phyloP scores from a whole-genome alignment of 1,140 invertebrate genomes.

The Uloborus diversus region DNA sequence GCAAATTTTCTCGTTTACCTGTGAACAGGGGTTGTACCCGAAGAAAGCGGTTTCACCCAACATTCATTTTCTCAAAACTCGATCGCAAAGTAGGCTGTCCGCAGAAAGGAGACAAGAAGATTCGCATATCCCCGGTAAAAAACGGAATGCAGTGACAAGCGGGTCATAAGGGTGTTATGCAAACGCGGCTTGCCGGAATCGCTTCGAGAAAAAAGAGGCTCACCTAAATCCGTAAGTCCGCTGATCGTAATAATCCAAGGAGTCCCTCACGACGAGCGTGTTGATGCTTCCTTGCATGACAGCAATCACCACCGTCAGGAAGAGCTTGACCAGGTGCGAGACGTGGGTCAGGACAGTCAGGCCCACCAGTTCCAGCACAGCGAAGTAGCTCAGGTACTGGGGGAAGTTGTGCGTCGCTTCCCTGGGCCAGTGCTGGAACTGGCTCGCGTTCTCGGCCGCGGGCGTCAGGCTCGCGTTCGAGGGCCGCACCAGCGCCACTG shows the following conservation, averaged over 20 bases:
- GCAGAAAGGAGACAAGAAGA: too few relatives aligned
- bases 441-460: neutral
- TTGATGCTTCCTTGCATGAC: slow-evolving; percentile 74
- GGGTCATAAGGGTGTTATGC: too few relatives aligned
- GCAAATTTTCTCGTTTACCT: too few relatives aligned
- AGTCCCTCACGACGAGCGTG: slow-evolving; percentile 69
- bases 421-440: neutral
- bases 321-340: slow-evolving; percentile 75
- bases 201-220: too few relatives aligned
- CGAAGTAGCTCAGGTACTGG: slow-evolving; percentile 78
- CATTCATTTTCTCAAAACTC: too few relatives aligned
- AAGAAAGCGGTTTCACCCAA: too few relatives aligned
- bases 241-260: slow-evolving; percentile 65
- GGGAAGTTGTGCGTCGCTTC: slow-evolving; percentile 66
- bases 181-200: too few relatives aligned
- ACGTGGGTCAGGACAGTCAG: slow-evolving; percentile 78
- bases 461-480: neutral
- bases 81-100: too few relatives aligned
- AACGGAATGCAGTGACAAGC: too few relatives aligned
- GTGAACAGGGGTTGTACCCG: too few relatives aligned
- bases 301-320: slow-evolving; percentile 72
- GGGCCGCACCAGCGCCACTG: neutral
- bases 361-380: slow-evolving; percentile 75
- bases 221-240: slow-evolving; percentile 39
- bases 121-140: too few relatives aligned